Conservation (phyloP, 2,797 vertebrate genomes). For the Mastacembelus armatus region DNA sequence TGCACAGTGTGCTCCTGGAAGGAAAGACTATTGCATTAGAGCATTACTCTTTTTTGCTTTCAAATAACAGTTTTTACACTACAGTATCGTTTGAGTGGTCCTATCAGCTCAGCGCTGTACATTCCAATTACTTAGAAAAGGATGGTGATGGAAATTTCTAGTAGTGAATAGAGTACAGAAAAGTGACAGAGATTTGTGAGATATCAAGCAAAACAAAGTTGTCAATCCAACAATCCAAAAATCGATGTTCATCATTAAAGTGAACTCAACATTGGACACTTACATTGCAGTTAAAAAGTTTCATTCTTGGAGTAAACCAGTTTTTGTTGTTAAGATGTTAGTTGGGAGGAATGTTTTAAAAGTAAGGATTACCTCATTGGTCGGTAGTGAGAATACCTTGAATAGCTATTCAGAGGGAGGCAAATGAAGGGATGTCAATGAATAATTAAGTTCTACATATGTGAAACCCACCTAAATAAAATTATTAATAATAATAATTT, state of each 20-base stretch:
- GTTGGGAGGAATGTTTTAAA: slow-evolving; percentile 79
- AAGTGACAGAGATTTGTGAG: slow-evolving; percentile 54
- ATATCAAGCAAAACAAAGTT: slow-evolving; percentile 67
- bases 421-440: slow-evolving; percentile 86
- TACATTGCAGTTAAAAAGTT: slow-evolving; percentile 66
- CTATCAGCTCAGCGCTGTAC: slow-evolving; percentile 42
- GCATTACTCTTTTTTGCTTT: slow-evolving; percentile 2
- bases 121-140: slow-evolving; percentile 50
- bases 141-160: slow-evolving; percentile 70
- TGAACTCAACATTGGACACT: slow-evolving; percentile 53
- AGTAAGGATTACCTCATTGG: slow-evolving; percentile 83
- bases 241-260: slow-evolving; percentile 48
- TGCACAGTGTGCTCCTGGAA: slow-evolving; percentile 96
- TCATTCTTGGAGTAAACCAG: slow-evolving; percentile 64
- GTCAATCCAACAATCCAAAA: slow-evolving; percentile 56
- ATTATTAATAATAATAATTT: not conserved
- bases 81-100: slow-evolving; percentile 22
- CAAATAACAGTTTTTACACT: slow-evolving; percentile 13
- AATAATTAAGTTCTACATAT: slow-evolving; percentile 36
- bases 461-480: slow-evolving; percentile 32
- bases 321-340: slow-evolving; percentile 82
- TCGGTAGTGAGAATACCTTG: slow-evolving; percentile 88
- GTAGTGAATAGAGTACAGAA: slow-evolving; percentile 59
- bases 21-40: slow-evolving; percentile 33
- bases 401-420: slow-evolving; percentile 89